phyloP scores from a whole-genome alignment of 2,113 vertebrate genomes.

The Cichladusa arquata region DNA sequence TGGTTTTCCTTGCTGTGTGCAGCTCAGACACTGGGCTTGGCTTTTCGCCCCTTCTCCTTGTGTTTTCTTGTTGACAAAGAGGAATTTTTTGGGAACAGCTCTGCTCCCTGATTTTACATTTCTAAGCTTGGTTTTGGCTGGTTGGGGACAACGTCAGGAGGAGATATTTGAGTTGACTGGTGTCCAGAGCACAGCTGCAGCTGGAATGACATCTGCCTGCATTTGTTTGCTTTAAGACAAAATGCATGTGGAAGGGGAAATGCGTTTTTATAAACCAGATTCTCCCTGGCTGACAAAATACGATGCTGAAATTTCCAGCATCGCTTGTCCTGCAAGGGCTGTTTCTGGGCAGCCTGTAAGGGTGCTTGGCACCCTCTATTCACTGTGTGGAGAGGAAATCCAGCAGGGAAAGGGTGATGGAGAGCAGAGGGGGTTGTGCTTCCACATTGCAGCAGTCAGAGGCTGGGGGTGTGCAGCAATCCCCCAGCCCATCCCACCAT shows the following conservation, averaged over 20 bases:
- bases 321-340: background rate
- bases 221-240: slow-evolving; percentile 47
- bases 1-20: background rate
- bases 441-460: background rate
- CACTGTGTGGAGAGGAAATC: background rate
- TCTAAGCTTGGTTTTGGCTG: slow-evolving; percentile 23
- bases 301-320: background rate
- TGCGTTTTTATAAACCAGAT: background rate
- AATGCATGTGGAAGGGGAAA: background rate
- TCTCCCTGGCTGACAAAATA: background rate
- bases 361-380: background rate
- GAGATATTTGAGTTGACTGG: slow-evolving; percentile 44
- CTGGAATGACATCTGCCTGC: slow-evolving; percentile 42
- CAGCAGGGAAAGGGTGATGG: background rate
- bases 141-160: background rate
- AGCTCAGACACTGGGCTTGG: background rate
- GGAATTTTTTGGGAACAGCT: background rate
- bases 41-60: background rate
- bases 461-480: background rate
- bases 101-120: background rate
- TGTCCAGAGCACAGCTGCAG: slow-evolving; percentile 9
- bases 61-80: background rate
- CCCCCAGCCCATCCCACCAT: background rate
- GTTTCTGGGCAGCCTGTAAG: background rate
- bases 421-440: background rate